A percentile compares a stretch with the other conserved stretches of the same genome.
These are phyloP conservation scores for Aphelinus atriplicis DNA, from an alignment of 1,140 invertebrate species.

Conservation along the genomic window DNA sequence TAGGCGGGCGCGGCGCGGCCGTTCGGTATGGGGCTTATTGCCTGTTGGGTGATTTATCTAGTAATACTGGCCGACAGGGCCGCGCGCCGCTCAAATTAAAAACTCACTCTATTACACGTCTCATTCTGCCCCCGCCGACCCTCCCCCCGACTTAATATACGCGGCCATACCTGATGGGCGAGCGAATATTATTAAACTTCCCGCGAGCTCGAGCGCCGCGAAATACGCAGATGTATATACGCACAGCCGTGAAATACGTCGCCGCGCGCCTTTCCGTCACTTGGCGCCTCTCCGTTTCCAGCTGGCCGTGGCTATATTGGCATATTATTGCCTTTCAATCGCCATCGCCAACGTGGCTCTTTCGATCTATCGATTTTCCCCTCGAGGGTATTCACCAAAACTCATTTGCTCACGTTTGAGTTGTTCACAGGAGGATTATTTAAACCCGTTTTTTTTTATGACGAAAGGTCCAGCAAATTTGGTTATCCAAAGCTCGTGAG, in stretches of 20 bases:
- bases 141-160: constrained; percentile 60
- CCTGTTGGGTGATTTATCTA: constrained; percentile 68
- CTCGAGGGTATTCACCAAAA: too few species aligned
- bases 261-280: constrained; percentile 4
- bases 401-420: too few species aligned
- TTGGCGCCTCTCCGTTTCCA: constrained; percentile 12
- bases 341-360: too few species aligned
- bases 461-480: too few species aligned
- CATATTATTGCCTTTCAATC: too few species aligned
- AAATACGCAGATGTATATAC: constrained; percentile 49
- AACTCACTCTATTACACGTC: constrained; percentile 68
- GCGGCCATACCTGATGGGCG: constrained; percentile 59
- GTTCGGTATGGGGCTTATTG: constrained; percentile 56
- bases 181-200: constrained; percentile 68
- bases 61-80: constrained; percentile 66
- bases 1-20: constrained; percentile 34
- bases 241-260: too few species aligned
- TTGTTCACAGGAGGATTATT: too few species aligned
- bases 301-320: not conserved
- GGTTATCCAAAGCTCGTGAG: too few species aligned
- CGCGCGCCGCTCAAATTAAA: constrained; percentile 62
- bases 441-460: too few species aligned
- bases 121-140: constrained; percentile 53
- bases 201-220: constrained; percentile 56
- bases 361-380: too few species aligned